A percentile compares a stretch with the other conserved stretches of the same genome.
These are phyloP conservation scores for Hippoglossus stenolepis DNA, from an alignment of 2,113 vertebrate species.

Conservation along the genomic window DNA sequence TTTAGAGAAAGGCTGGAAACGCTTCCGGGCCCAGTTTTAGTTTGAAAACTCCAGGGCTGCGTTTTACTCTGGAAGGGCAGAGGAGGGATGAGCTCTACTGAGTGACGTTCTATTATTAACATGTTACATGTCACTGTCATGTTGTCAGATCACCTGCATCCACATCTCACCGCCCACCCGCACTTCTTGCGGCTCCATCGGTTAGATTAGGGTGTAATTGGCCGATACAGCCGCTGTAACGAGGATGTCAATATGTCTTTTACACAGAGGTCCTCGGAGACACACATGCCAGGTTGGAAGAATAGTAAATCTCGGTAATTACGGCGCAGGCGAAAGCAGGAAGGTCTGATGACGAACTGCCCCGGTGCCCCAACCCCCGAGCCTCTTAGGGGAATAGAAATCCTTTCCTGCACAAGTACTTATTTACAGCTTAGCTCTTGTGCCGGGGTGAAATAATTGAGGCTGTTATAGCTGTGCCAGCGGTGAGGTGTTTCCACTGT, in stretches of 20 bases:
- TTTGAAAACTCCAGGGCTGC: background rate
- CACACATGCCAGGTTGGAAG: slow-evolving; percentile 11
- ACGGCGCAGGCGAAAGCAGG: slow-evolving; percentile 29
- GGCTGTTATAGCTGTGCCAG: slow-evolving; percentile 1
- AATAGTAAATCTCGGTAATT: slow-evolving; percentile 52
- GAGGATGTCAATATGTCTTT: slow-evolving; percentile 34
- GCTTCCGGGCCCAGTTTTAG: no score
- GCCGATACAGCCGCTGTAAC: slow-evolving; percentile 33
- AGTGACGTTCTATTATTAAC: no score
- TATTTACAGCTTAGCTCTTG: slow-evolving; percentile 30
- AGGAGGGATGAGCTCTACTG: no score
- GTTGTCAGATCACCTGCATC: background rate
- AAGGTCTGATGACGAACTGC: slow-evolving; percentile 31
- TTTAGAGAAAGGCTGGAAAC: no score
- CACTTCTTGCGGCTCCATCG: slow-evolving; percentile 11
- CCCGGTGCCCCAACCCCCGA: slow-evolving; percentile 31
- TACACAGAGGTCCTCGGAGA: slow-evolving; percentile 22
- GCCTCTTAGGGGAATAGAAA: slow-evolving; percentile 22
- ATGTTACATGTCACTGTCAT: background rate
- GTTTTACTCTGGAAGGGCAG: no score
- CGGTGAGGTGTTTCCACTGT: slow-evolving; percentile 2
- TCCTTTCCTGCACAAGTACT: slow-evolving; percentile 2
- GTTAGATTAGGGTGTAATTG: slow-evolving; percentile 30
- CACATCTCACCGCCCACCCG: background rate
- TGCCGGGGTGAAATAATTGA: slow-evolving; percentile 19